These are phyloP conservation scores for Pocillopora meandrina DNA, from an alignment of 92 coral and sea anemone species.

Conservation along the genomic window DNA sequence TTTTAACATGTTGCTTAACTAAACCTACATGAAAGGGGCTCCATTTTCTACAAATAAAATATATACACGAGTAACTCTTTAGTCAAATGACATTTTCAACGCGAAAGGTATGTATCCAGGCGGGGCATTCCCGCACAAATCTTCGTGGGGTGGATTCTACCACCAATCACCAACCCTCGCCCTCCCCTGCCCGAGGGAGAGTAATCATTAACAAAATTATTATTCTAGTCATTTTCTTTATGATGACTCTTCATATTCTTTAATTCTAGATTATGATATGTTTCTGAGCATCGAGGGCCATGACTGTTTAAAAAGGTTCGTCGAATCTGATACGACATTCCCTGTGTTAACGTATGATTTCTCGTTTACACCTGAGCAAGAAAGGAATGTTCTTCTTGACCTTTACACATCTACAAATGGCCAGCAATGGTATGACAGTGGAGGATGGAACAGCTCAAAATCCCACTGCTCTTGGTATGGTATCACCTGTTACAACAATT, in stretches of 20 bases:
- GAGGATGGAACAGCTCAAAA: constrained; percentile 47
- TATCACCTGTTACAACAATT: constrained; percentile 52
- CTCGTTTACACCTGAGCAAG: constrained; percentile 54
- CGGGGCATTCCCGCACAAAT: too few relatives aligned
- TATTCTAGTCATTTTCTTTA: too few relatives aligned
- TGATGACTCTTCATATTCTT: neutral
- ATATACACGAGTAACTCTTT: too few relatives aligned
- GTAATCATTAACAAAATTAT: too few relatives aligned
- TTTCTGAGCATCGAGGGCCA: constrained; percentile 8
- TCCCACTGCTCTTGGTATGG: constrained; percentile 67
- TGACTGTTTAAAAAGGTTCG: constrained; percentile 19
- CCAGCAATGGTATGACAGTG: constrained; percentile 37
- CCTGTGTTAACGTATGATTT: constrained; percentile 38
- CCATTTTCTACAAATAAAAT: too few relatives aligned
- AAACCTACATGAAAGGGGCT: too few relatives aligned
- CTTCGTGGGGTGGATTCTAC: too few relatives aligned
- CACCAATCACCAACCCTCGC: too few relatives aligned
- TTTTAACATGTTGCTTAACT: too few relatives aligned
- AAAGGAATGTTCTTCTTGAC: constrained; percentile 54
- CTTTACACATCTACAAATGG: constrained; percentile 59
- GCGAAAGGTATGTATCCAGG: too few relatives aligned
- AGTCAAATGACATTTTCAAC: too few relatives aligned
- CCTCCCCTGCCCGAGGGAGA: too few relatives aligned
- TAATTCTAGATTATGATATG: neutral
- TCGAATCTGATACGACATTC: neutral